Base-by-base conservation (phyloP, 2,797 vertebrate species). In the Cossypha heuglini region DNA sequence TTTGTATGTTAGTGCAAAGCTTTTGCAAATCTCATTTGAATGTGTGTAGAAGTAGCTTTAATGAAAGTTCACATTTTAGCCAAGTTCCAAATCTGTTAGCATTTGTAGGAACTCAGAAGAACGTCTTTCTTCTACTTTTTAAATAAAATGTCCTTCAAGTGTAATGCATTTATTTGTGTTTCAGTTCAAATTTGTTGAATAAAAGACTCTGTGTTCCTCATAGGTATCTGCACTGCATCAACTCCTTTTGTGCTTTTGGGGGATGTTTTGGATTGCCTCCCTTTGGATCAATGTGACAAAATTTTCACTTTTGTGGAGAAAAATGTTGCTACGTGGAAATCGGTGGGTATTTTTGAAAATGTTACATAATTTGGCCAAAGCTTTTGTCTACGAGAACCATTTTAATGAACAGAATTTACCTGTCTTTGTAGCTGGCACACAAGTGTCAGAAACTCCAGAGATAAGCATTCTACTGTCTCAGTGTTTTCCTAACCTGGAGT, bases 251-350 rank as follows among this genome's bases (percentile, higher is more conserved):
- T 99, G 26, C 97, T 99, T 40, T 97, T 99, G 94, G 99, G 99
- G 68, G 99, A 99, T 69, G 99, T 99, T 69, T 98, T 99, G 81
- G 99, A 99, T 98, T 99, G 99, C 90, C 99, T 99, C 87, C 99
- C 99, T 78, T 98, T 99, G 75, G 99, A 99, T 95, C 98, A 99
- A 19, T 99, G 99, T 96, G 99, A 99, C 97, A 99, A 97, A 96
- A 99, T 99, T 93, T 99, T 99, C 97, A 99, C 99, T 48, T 99
- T 99, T 94, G 99, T 99, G 8, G 99, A 99, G 97, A 99, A 99
- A 95, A 99, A 99, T 88, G 99, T 99, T 74, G 98, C 99, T 90
- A 99, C 99, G 0, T 99, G 99, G 99, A 99, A 99, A 96, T 99
- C 99, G 4, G 99, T 99, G 97, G 97, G 97, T 98, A 52, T 64